phyloP scores from a whole-genome alignment of 2,888 invertebrate species.

The Eumerus sabulonum region DNA sequence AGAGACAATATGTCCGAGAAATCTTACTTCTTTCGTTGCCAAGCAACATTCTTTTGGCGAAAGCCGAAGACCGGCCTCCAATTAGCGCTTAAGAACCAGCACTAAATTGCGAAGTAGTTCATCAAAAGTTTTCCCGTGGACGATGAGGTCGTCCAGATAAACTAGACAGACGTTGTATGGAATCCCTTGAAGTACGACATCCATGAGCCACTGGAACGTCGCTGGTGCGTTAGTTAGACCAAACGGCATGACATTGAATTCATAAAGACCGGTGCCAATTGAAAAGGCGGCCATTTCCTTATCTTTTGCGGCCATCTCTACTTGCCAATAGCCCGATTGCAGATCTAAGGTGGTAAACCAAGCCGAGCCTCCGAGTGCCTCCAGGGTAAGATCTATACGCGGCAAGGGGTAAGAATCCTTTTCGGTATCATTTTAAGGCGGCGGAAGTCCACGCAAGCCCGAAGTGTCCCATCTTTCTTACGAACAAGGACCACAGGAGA shows the following conservation, averaged over 20 bases:
- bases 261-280: constrained; percentile 7
- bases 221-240: constrained; percentile 54
- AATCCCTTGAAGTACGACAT: too few relatives aligned
- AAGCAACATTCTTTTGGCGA: background rate
- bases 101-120: constrained; percentile 41
- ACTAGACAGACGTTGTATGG: too few relatives aligned
- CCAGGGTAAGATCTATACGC: constrained; percentile 60
- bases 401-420: too few relatives aligned
- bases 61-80: constrained; percentile 1
- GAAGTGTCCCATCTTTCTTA: too few relatives aligned
- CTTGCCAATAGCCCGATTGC: constrained; percentile 63
- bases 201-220: too few relatives aligned
- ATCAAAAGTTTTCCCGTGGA: constrained; percentile 54
- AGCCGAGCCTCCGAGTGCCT: constrained; percentile 60
- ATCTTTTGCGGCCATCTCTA: constrained; percentile 46
- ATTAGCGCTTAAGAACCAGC: background rate
- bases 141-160: constrained; percentile 67
- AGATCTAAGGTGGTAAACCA: constrained; percentile 68
- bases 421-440: constrained; percentile 10
- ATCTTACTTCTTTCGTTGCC: constrained; percentile 6
- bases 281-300: constrained; percentile 58
- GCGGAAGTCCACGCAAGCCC: constrained; percentile 43
- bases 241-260: constrained; percentile 70
- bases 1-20: too few relatives aligned
- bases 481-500: too few relatives aligned